A percentile compares a stretch with the other conserved stretches of the same genome.
Evolutionary conservation across 2,797 vertebrate genomes (phyloP).

Genomic region (Tamandua tetradactyla): DNA sequence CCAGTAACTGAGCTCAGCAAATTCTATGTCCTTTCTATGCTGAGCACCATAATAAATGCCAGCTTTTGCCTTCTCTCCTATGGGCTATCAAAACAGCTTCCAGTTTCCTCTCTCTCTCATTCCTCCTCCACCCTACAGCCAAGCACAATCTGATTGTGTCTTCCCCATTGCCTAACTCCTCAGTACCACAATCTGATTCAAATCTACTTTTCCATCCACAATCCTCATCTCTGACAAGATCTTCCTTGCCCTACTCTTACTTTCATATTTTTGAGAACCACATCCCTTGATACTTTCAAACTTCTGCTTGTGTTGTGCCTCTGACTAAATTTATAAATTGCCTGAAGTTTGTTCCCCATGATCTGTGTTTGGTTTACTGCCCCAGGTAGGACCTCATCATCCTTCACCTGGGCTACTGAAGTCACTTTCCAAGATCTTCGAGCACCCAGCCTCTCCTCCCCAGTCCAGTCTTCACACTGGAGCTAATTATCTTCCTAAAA

Average conservation of each 20-base stretch:
- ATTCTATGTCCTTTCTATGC: neutral
- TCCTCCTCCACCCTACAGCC: neutral
- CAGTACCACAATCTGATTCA: no score
- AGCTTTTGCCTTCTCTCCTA: neutral
- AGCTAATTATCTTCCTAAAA: neutral
- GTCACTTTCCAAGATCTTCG: neutral
- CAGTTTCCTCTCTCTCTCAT: neutral
- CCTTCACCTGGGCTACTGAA: neutral
- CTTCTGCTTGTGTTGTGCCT: no score
- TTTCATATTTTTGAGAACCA: neutral
- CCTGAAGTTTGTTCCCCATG: no score
- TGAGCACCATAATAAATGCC: fast-evolving
- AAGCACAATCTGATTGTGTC: neutral
- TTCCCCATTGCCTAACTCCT: neutral
- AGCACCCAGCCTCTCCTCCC: neutral
- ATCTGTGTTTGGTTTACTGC: neutral
- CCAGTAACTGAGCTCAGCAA: neutral
- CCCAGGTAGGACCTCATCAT: no score
- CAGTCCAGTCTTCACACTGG: neutral
- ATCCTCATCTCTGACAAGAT: neutral
- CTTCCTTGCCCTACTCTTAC: neutral
- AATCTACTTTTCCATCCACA: neutral
- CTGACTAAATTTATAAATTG: no score
- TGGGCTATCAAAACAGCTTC: neutral
- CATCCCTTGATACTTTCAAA: fast-evolving